Evolutionary conservation across 2,888 invertebrate genomes (phyloP), one percentile per base, ranked within the genome.

Genomic region (Phanerotoma sp.): DNA sequence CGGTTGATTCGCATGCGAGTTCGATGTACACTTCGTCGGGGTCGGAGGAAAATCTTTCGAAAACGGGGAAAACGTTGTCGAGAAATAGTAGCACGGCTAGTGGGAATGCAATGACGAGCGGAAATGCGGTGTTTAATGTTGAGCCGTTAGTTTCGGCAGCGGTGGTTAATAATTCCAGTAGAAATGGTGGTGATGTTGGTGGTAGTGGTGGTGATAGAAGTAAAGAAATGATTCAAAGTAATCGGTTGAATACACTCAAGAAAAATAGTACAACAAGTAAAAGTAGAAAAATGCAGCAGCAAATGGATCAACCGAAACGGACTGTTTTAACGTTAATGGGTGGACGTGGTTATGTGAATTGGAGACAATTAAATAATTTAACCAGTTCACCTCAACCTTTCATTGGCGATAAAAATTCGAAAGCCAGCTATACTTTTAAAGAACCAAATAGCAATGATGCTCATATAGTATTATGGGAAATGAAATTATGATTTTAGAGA

Each of bases 381-480:
- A 9, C 44, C 2, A 13, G 13, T 25, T 28, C 38, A 11, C 50
- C 45, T 18, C 50, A 45, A 20, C 50, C 50, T 15, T 50, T 50
- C 13, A 28, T 48, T 15, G 41, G 32, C 5, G 80, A 78, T 21
- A 76, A 73, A 54, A 69, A 63, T 58, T 71, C 71, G 21, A 78
- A 71, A 49, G 69, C 71, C 13, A 65, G 65, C 13, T 72, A 70
- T 58, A 61, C 66, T 13, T 61, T 83, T 35, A 83, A 83, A 44
- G 88, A 88, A 58, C 87, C 87, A 42, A 91, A 91, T 75, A 87
- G 87, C 59, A 89, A 85, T 70, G 91, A 93, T 81, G 93, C 94
- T 13, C 91, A 93, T 78, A 87, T 94, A 69, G 88, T 93, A 60
- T 84, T 94, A 45, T 94, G 94, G 93, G 94, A 95, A 78, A 86